A percentile compares a stretch with the other conserved stretches of the same genome.
phyloP scores from a whole-genome alignment of 1,140 invertebrate species.

The Drosophila nigrodunni region DNA sequence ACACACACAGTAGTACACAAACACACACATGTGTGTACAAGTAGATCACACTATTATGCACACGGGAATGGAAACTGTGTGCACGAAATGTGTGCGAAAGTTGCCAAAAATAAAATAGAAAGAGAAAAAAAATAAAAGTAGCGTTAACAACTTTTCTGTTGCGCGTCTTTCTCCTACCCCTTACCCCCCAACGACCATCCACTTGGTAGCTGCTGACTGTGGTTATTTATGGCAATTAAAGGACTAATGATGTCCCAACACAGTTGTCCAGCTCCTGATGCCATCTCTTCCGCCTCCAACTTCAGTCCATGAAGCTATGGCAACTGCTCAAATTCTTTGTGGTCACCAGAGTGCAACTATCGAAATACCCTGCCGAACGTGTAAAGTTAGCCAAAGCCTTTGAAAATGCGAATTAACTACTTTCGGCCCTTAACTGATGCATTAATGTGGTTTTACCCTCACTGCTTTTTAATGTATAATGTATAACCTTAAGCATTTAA shows the following conservation, averaged over 20 bases:
- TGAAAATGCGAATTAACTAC: neutral
- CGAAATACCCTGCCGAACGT: slow-evolving; percentile 30
- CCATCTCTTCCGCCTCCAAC: neutral
- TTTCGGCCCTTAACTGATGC: no score
- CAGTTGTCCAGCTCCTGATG: slow-evolving; percentile 62
- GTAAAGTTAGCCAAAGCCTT: neutral
- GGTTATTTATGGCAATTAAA: slow-evolving; percentile 84
- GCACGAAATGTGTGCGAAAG: slow-evolving; percentile 39
- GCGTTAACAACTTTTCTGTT: slow-evolving; percentile 77
- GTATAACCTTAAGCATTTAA: no score
- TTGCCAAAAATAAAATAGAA: slow-evolving; percentile 55
- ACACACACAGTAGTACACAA: slow-evolving; percentile 6
- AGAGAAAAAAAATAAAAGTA: slow-evolving; percentile 52
- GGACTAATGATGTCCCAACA: slow-evolving; percentile 80
- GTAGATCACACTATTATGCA: slow-evolving; percentile 59
- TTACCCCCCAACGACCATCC: neutral
- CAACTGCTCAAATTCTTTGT: slow-evolving; percentile 40
- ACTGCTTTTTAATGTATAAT: no score
- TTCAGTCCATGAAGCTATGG: slow-evolving; percentile 19
- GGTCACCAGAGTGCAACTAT: slow-evolving; percentile 21
- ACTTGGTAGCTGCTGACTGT: slow-evolving; percentile 31
- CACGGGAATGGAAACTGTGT: slow-evolving; percentile 64
- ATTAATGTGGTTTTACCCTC: no score
- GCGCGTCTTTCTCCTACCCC: slow-evolving; percentile 9
- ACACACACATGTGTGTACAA: slow-evolving; percentile 7